Evolutionary conservation across 1,140 invertebrate species (phyloP).

Genomic region (Trachymyrmex cornetzi): DNA sequence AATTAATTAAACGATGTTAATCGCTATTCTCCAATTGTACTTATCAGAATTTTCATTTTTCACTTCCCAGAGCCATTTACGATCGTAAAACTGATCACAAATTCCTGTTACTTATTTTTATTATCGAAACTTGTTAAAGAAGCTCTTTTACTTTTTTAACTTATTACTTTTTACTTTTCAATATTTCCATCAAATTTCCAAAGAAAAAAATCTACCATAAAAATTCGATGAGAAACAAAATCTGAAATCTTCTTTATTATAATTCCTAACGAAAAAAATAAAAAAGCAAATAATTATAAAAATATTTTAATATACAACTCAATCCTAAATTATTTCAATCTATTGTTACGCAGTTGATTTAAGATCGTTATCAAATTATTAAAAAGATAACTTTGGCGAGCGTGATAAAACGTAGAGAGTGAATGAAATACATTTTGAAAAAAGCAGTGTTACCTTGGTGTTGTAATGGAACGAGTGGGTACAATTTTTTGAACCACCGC

Average conservation of each 20-base stretch:
- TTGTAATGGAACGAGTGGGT: background rate
- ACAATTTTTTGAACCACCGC: slow-evolving; percentile 9
- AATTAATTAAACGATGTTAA: slow-evolving; percentile 60
- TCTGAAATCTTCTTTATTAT: background rate
- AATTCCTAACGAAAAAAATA: background rate
- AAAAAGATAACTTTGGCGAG: background rate
- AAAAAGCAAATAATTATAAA: background rate
- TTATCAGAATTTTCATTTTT: background rate
- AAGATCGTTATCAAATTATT: background rate
- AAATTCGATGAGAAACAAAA: background rate
- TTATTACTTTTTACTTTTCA: background rate
- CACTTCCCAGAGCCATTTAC: background rate
- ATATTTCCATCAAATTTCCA: slow-evolving; percentile 35
- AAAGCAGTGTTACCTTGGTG: background rate
- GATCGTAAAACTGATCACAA: slow-evolving; percentile 38
- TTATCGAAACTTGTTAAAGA: background rate
- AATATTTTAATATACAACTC: background rate
- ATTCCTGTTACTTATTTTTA: slow-evolving; percentile 38
- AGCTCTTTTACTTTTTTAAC: background rate
- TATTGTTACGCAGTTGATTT: background rate
- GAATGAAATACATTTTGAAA: background rate
- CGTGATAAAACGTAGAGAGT: background rate
- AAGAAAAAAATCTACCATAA: slow-evolving; percentile 1
- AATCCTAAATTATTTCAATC: background rate
- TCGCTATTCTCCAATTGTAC: slow-evolving; percentile 28